These are phyloP conservation scores for Arctia plantaginis DNA, from an alignment of 2,888 invertebrate genomes.

Conservation along the genomic window DNA sequence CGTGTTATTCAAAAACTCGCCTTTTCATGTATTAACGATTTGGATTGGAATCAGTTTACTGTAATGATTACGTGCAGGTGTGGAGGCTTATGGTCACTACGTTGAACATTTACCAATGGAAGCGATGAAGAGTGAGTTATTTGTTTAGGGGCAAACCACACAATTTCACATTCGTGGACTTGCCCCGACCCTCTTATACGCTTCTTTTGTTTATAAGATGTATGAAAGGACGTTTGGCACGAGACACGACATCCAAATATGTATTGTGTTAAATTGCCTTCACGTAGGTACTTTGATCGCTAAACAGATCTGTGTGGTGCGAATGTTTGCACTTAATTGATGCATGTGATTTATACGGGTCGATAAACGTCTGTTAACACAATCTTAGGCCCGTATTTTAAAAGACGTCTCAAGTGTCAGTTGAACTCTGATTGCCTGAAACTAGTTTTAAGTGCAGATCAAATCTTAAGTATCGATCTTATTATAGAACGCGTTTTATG, in stretches of 20 bases:
- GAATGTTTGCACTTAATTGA: neutral
- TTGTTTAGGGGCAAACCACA: slow-evolving; percentile 1
- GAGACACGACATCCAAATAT: neutral
- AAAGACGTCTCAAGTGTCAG: too few relatives aligned
- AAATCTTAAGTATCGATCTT: too few relatives aligned
- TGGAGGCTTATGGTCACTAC: slow-evolving; percentile 1
- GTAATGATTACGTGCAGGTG: neutral
- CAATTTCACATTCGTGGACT: neutral
- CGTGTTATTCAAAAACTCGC: neutral
- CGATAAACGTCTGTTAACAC: neutral
- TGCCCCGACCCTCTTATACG: neutral
- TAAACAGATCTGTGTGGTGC: neutral
- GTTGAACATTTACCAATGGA: neutral
- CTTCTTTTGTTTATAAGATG: neutral
- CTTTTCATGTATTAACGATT: neutral
- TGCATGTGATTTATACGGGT: neutral
- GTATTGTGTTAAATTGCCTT: neutral
- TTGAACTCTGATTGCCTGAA: too few relatives aligned
- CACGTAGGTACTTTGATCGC: neutral
- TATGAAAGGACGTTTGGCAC: neutral
- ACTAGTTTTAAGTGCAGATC: too few relatives aligned
- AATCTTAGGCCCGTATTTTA: too few relatives aligned
- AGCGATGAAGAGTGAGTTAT: neutral
- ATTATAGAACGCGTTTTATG: too few relatives aligned
- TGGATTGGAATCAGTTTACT: neutral